Conservation (phyloP, 2,888 invertebrate genomes). For the Acheta domesticus region DNA sequence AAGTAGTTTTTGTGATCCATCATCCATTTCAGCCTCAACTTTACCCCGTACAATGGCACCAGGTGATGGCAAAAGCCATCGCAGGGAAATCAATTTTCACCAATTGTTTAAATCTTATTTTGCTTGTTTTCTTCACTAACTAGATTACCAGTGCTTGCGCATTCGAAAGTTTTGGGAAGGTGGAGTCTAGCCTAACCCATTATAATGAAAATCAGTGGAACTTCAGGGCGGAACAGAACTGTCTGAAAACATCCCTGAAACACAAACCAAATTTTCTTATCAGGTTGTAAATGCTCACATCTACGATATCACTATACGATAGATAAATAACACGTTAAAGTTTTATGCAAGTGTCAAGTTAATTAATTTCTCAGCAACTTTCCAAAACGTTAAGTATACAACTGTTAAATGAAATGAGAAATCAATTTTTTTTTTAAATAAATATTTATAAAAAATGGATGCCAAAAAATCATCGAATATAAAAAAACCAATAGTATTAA, state of each 20-base stretch:
- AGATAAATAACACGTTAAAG: no score
- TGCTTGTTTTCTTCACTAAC: conserved; percentile 1
- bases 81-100: background rate
- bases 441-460: no score
- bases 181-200: conserved; percentile 32
- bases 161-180: background rate
- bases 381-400: no score
- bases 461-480: no score
- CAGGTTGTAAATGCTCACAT: no score
- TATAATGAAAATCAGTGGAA: conserved; percentile 20
- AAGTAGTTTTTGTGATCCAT: conserved; percentile 45
- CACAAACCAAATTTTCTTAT: background rate
- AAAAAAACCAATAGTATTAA: no score
- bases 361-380: no score
- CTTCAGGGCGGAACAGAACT: background rate
- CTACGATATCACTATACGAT: no score
- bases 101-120: background rate
- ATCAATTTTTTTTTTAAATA: no score
- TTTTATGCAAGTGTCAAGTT: no score
- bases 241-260: conserved; percentile 25
- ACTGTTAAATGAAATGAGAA: no score
- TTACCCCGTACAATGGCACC: conserved; percentile 18
- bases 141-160: background rate
- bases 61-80: conserved; percentile 18
- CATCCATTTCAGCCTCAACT: conserved; percentile 41